Evolutionary conservation across 2,888 invertebrate species (phyloP).

Genomic region (Drosophila robusta): DNA sequence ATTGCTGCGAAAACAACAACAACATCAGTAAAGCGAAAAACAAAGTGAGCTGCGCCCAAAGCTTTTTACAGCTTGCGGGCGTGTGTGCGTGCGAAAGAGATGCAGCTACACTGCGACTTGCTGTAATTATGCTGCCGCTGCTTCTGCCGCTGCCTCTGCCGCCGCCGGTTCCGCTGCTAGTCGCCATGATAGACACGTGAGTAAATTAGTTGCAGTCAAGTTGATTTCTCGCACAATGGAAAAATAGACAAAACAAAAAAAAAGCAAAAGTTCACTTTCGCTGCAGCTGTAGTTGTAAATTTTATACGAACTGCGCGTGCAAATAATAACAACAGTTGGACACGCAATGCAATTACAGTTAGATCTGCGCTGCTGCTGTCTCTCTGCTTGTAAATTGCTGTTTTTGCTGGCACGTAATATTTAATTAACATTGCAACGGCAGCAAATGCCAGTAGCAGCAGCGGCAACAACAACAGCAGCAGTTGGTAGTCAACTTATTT

Average conservation of each 20-base stretch:
- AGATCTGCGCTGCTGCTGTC: conserved; percentile 46
- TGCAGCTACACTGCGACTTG: conserved; percentile 28
- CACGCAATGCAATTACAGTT: conserved; percentile 76
- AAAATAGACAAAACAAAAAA: conserved; percentile 62
- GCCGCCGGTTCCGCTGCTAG: conserved; percentile 8
- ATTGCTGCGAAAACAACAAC: conserved; percentile 51
- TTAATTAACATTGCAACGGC: conserved; percentile 69
- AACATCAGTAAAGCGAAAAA: conserved; percentile 35
- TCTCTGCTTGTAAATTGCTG: conserved; percentile 63
- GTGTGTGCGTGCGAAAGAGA: conserved; percentile 34
- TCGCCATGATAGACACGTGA: conserved; percentile 68
- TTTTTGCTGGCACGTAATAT: conserved; percentile 70
- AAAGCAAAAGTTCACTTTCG: conserved; percentile 79
- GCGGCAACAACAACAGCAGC: conserved; percentile 23
- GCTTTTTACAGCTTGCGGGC: conserved; percentile 56
- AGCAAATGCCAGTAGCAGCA: conserved; percentile 39
- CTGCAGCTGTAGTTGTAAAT: conserved; percentile 43
- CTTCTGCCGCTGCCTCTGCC: conserved; percentile 23
- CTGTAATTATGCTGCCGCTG: conserved; percentile 56
- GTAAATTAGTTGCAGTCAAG: conserved; percentile 63
- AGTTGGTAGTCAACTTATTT: conserved; percentile 51
- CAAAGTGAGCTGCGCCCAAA: conserved; percentile 49
- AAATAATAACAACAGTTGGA: conserved; percentile 63
- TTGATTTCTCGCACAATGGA: conserved; percentile 41
- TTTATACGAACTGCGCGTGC: conserved; percentile 41